Percentiles rank a stretch among this genome's conserved stretches.
phyloP scores from a whole-genome alignment of 2,113 vertebrate species.

The Macquaria ambigua region DNA sequence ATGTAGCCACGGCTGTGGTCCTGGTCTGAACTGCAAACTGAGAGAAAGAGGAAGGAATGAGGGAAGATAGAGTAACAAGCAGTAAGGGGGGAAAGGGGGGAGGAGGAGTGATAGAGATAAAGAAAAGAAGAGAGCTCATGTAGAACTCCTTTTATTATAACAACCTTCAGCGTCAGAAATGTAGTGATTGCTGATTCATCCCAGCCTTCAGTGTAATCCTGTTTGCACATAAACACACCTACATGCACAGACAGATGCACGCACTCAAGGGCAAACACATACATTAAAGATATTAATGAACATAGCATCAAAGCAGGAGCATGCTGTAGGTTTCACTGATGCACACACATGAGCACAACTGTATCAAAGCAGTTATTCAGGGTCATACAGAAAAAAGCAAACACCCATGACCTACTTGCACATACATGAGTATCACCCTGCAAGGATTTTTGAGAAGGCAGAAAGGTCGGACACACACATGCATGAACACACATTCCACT shows the following conservation, averaged over 20 bases:
- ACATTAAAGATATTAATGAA: conserved; percentile 41
- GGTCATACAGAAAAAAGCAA: conserved; percentile 23
- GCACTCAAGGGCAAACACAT: conserved; percentile 39
- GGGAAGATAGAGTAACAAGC: not conserved
- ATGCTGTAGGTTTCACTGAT: not conserved
- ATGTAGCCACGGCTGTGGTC: conserved; percentile 44
- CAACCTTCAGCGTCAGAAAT: conserved; percentile 12
- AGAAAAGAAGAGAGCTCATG: conserved; percentile 23
- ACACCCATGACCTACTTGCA: conserved; percentile 35
- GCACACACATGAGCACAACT: not conserved
- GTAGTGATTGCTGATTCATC: conserved; percentile 49
- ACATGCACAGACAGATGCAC: conserved; percentile 11
- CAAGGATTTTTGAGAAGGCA: conserved; percentile 2
- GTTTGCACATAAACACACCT: conserved; percentile 4
- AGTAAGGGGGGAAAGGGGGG: no score
- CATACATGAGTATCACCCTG: conserved; percentile 6
- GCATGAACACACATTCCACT: not conserved
- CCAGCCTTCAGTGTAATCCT: not conserved
- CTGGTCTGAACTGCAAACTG: conserved; percentile 35
- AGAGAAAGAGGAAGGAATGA: conserved; percentile 1
- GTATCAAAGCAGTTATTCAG: conserved; percentile 17
- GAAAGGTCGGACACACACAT: conserved; percentile 16
- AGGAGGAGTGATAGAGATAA: not conserved
- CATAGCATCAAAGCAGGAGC: conserved; percentile 40
- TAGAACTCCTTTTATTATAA: not conserved